Evolutionary conservation across 2,113 vertebrate genomes (phyloP), one percentile per base, ranked within the genome.

Genomic region (Xyliphius kryptos): DNA sequence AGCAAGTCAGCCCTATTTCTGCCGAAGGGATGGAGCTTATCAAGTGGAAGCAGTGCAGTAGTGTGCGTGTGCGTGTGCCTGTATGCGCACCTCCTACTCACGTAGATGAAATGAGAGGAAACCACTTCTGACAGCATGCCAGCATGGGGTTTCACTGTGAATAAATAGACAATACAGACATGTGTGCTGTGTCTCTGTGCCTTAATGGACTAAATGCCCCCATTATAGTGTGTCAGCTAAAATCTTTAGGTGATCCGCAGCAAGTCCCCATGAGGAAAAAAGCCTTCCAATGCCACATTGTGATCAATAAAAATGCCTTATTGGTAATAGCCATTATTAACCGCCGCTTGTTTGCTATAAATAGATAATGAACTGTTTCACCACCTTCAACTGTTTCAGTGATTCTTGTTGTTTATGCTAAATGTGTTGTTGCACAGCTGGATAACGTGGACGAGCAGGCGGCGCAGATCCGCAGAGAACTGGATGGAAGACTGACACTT

Each of bases 401-500:
- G n/a, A n/a, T n/a, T n/a, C n/a, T 32, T 32, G 2, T 32, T 1
- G 4, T 32, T 6, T 46, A n/a, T 21, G 12, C 52, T 56, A 12
- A 49, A 54, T 44, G 66, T 26, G 71, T 77, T 57, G 9, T 55
- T 0, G 60, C 59, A 40, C 82, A 98, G 95, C 11, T 98, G 79
- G 95, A 98, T 81, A 97, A 93, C 38, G 89, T 92, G 73, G 96
- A 98, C 63, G 96, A 98, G 67, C 96, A 98, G 83, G 94, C 95
- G 50, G 96, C 96, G 21, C 95, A 98, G 83, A 98, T 98, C 77
- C 89, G 96, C 76, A 85, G 96, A 67, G 96, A 98, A 68, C 85
- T 98, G 59, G 96, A 97, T 58, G 94, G 92, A 6, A 83, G 94
- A 16, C 77, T 98, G 5, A 93, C 98, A n/a, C 22, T 94, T 77